Conservation (phyloP, 2,113 vertebrate species). For the Pontoporia blainvillei region DNA sequence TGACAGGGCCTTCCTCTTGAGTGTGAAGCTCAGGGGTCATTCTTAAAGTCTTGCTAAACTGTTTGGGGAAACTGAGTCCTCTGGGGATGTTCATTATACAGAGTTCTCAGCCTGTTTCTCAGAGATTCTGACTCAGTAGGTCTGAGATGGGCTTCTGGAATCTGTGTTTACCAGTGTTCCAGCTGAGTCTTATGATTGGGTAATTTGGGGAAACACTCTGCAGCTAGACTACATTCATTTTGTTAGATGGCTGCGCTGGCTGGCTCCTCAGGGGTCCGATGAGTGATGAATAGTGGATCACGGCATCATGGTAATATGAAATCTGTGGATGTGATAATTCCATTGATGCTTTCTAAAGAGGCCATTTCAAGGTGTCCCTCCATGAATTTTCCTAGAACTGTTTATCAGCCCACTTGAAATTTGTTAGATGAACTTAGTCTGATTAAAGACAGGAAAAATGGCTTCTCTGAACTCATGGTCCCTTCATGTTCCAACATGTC, state of each 20-base stretch:
- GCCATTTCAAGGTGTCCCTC: not conserved
- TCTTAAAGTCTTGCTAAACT: not conserved
- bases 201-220: not conserved
- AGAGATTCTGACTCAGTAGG: not conserved
- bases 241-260: not conserved
- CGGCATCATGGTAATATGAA: not conserved
- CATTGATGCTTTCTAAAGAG: conserved; percentile 12
- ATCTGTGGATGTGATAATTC: not conserved
- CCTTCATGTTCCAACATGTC: not conserved
- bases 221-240: not conserved
- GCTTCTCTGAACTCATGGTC: not conserved
- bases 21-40: not conserved
- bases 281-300: not conserved
- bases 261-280: not conserved
- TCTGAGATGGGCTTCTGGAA: not conserved
- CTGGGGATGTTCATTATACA: not conserved
- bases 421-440: conserved; percentile 19
- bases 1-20: not conserved
- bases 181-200: not conserved
- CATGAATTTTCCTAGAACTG: not conserved
- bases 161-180: not conserved
- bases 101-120: not conserved
- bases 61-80: not conserved
- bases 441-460: conserved; percentile 3
- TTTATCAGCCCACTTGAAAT: conserved; percentile 4